Base-by-base conservation (phyloP, 2,113 vertebrate species). In the Micromys minutus region DNA sequence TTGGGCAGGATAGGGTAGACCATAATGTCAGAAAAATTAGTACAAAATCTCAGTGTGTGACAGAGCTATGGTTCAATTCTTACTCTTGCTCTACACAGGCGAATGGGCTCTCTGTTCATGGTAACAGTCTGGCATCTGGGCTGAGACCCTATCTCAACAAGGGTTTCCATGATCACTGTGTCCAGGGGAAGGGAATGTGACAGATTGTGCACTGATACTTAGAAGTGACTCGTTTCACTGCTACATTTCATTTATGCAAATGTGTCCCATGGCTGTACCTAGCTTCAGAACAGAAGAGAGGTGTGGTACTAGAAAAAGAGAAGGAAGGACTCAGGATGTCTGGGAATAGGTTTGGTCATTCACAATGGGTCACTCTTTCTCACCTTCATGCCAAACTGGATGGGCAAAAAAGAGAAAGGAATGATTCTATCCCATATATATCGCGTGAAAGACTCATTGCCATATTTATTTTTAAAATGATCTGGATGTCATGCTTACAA, bases 401-500 rank as follows among this genome's bases (percentile, higher is more conserved):
- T 79, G 59, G 65, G 91, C n/a, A 81, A 39, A 71, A 52, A 13
- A 83, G 52, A 67, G 50, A 88, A 92, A 59, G 13, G 17, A 72
- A 71, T 16, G 77, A 85, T 74, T 74, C 34, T 79, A 19, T 36
- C 45, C n/a, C 80, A 42, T 45, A 96, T 95, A 93, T 93, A 94
- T 76, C 84, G 96, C 95, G 88, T 97, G 96, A 97, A 91, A 94
- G 77, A 71, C 86, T 97, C 92, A 85, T 61, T 91, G 67, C 97
- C 95, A 91, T 84, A 96, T 95, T 95, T 95, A 94, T 94, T 97
- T 93, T 97, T 98, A 97, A 98, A 98, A 98, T 97, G 93, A 97
- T 89, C 74, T 86, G 94, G 95, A 94, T 98, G 92, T 97, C 94
- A 96, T 90, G 92, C 97, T 98, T 98, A 97, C 92, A 98, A 96